Evolutionary conservation across 1,140 invertebrate species (phyloP).

Genomic region (Thalassaphorura encarpata): DNA sequence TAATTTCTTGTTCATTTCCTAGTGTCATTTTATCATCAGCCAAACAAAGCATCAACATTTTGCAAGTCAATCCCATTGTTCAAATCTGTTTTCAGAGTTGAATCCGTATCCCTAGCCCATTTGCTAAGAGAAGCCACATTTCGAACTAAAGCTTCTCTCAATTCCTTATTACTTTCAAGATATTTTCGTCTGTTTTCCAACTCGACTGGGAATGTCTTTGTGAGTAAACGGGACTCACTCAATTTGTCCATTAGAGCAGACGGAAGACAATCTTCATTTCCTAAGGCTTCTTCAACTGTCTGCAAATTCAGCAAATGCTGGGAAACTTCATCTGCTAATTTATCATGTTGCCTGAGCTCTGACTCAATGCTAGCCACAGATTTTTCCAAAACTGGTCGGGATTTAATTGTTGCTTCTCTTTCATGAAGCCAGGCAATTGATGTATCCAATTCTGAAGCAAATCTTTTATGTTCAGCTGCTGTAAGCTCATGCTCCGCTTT

Average conservation of each 20-base stretch:
- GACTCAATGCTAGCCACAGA: conserved; percentile 66
- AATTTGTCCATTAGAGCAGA: conserved; percentile 67
- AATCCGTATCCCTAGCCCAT: conserved; percentile 83
- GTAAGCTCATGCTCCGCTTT: conserved; percentile 74
- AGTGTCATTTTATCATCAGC: conserved; percentile 74
- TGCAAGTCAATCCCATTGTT: no score
- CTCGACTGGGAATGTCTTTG: conserved; percentile 64
- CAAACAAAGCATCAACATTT: no score
- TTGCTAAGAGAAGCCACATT: conserved; percentile 67
- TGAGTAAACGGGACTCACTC: conserved; percentile 64
- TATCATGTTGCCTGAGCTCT: conserved; percentile 67
- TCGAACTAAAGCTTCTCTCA: conserved; percentile 62
- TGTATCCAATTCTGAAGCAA: conserved; percentile 65
- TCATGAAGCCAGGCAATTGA: conserved; percentile 73
- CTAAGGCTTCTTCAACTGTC: conserved; percentile 55
- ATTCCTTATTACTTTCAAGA: conserved; percentile 63
- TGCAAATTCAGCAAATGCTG: conserved; percentile 45
- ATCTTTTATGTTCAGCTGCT: conserved; percentile 72
- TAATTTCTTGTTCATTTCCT: conserved; percentile 60
- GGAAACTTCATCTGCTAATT: conserved; percentile 26
- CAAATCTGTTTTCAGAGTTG: conserved; percentile 78
- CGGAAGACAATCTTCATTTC: conserved; percentile 63
- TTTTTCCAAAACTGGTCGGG: conserved; percentile 66
- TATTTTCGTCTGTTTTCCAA: conserved; percentile 67
- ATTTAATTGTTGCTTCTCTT: conserved; percentile 70